Evolutionary conservation across 2,113 vertebrate genomes (phyloP).

Genomic region (Eurystomus gularis): DNA sequence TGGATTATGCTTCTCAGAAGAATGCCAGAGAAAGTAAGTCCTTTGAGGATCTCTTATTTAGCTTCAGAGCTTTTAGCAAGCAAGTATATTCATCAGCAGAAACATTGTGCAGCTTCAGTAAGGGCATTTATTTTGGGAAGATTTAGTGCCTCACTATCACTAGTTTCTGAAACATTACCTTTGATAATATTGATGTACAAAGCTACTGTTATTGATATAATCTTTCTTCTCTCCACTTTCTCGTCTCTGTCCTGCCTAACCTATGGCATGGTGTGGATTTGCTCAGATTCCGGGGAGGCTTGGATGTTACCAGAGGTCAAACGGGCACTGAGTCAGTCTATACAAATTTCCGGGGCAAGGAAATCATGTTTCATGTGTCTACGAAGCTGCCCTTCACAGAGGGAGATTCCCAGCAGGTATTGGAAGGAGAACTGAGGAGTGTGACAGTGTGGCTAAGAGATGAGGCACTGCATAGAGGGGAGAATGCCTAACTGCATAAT

Average conservation of each 20-base stretch:
- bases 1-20: neutral
- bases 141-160: neutral
- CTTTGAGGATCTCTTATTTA: neutral
- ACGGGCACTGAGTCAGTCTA: slow-evolving; percentile 87
- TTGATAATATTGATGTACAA: neutral
- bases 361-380: slow-evolving; percentile 91
- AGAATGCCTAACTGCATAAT: neutral
- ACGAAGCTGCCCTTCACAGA: slow-evolving; percentile 91
- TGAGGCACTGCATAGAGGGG: neutral
- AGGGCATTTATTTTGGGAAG: neutral
- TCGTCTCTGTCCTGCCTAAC: neutral
- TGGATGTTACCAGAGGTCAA: slow-evolving; percentile 88
- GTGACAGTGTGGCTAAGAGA: neutral
- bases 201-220: neutral
- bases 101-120: neutral
- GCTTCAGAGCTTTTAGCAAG: neutral
- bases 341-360: slow-evolving; percentile 85
- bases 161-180: neutral
- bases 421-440: neutral
- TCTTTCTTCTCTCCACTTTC: neutral
- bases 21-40: neutral
- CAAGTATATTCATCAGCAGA: neutral
- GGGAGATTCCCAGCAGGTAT: slow-evolving; percentile 88
- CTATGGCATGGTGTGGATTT: neutral
- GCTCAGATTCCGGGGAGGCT: slow-evolving; percentile 86